A percentile compares a stretch with the other conserved stretches of the same genome.
Conservation (phyloP, 2,113 vertebrate species). For the Aegotheles bennettii region DNA sequence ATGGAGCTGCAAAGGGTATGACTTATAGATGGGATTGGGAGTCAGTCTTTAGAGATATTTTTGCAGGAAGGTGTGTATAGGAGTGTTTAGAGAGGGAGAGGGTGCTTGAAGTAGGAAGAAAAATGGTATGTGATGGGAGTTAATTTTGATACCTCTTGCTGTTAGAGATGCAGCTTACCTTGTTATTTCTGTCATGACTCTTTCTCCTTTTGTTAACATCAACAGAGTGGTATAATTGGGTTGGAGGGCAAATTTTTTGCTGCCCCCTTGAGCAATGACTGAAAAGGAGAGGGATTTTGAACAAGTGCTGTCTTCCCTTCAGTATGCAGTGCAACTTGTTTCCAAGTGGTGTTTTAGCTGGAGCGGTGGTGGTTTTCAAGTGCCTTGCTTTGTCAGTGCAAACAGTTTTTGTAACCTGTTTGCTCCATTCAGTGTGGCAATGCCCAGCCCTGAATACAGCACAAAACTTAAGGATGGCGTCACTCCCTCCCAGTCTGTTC, state of each 20-base stretch:
- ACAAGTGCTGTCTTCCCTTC: slow-evolving; percentile 18
- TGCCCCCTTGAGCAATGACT: background rate
- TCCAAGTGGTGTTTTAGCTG: slow-evolving; percentile 18
- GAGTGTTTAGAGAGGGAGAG: background rate
- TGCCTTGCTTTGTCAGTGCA: slow-evolving; percentile 13
- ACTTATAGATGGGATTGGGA: background rate
- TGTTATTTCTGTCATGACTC: slow-evolving; percentile 8
- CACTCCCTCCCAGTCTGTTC: background rate
- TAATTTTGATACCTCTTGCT: slow-evolving; percentile 1
- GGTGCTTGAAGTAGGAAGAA: background rate
- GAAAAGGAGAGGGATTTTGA: slow-evolving; percentile 18
- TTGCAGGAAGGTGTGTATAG: background rate
- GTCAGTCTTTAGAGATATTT: background rate
- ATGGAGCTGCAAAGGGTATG: background rate
- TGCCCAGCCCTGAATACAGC: background rate
- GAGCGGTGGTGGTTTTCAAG: background rate
- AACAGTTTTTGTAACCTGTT: slow-evolving; percentile 24
- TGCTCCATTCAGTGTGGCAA: background rate
- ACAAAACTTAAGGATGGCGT: background rate
- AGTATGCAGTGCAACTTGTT: slow-evolving; percentile 4
- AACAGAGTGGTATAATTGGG: slow-evolving; percentile 30
- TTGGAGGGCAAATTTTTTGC: background rate
- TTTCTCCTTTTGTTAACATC: slow-evolving; percentile 28
- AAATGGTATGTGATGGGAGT: background rate
- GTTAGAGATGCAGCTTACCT: slow-evolving; percentile 5